Conservation (phyloP, 2,888 invertebrate species). For the Erynnis tages region DNA sequence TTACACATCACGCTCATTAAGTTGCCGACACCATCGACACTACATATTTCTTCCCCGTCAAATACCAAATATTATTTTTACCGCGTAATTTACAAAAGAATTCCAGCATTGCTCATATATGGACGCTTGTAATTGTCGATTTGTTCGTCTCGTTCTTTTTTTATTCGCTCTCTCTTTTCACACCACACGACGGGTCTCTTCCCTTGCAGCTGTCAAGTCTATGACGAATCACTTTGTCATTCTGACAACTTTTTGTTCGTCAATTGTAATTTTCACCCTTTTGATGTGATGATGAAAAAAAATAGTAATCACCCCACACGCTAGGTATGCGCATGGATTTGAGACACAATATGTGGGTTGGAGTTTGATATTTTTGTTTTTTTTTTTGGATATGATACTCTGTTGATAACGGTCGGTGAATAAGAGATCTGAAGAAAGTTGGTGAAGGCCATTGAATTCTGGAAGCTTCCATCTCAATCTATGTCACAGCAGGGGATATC, state of each 20-base stretch:
- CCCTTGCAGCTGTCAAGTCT: constrained; percentile 69
- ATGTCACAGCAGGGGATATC: too few relatives aligned
- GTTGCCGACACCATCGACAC: constrained; percentile 3
- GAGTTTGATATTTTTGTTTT: constrained; percentile 8
- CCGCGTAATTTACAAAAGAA: constrained; percentile 25
- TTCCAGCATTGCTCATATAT: constrained; percentile 28
- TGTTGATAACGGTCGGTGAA: too few relatives aligned
- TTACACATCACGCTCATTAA: constrained; percentile 8
- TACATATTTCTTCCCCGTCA: constrained; percentile 3
- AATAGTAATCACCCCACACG: constrained; percentile 22
- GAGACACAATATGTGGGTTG: constrained; percentile 1
- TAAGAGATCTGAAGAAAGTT: too few relatives aligned
- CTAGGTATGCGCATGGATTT: constrained; percentile 23
- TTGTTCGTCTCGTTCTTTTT: constrained; percentile 40
- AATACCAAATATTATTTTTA: constrained; percentile 16
- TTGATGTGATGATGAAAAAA: constrained; percentile 40
- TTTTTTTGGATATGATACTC: background rate
- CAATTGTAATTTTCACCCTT: constrained; percentile 74
- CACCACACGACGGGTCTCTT: constrained; percentile 34
- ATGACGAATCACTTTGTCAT: constrained; percentile 79
- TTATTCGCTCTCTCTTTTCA: constrained; percentile 30
- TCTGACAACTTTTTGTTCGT: constrained; percentile 70
- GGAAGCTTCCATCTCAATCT: too few relatives aligned
- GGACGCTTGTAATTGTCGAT: constrained; percentile 43
- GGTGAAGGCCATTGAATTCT: too few relatives aligned